A percentile compares a stretch with the other conserved stretches of the same genome.
Conservation (phyloP, 2,888 invertebrate genomes). For the Nebria salina region DNA sequence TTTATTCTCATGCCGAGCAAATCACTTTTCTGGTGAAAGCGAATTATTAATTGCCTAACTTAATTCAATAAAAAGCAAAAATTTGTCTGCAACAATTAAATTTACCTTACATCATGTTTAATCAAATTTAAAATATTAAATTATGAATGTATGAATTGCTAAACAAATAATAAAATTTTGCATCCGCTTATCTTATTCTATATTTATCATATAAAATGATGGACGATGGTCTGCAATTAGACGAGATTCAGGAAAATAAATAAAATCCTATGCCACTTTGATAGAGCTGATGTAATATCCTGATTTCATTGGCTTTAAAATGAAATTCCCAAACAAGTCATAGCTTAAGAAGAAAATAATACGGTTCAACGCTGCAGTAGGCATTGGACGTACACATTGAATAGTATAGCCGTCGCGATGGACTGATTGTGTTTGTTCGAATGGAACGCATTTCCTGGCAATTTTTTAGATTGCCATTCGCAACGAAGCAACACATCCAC, state of each 20-base stretch:
- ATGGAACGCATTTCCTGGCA: slow-evolving; percentile 38
- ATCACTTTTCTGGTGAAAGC: background rate
- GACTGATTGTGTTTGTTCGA: slow-evolving; percentile 28
- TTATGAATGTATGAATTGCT: no score
- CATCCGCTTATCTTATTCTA: no score
- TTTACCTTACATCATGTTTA: no score
- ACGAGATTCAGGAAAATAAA: background rate
- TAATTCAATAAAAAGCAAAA: no score
- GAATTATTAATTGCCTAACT: no score
- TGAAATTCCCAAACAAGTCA: background rate
- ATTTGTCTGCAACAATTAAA: no score
- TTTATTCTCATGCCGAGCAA: background rate
- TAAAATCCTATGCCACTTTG: no score
- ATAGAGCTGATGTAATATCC: background rate
- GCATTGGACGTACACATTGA: background rate
- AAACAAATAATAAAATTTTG: no score
- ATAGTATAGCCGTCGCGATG: background rate
- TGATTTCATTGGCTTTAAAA: background rate
- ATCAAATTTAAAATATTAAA: no score
- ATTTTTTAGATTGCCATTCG: slow-evolving; percentile 34
- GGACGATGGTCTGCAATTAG: background rate
- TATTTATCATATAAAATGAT: no score
- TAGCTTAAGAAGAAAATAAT: background rate
- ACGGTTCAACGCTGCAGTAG: background rate
- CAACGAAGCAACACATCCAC: slow-evolving; percentile 12